Percentiles rank a stretch among this genome's conserved stretches.
phyloP scores from a whole-genome alignment of 2,797 vertebrate genomes.

The Monodelphis domestica region DNA sequence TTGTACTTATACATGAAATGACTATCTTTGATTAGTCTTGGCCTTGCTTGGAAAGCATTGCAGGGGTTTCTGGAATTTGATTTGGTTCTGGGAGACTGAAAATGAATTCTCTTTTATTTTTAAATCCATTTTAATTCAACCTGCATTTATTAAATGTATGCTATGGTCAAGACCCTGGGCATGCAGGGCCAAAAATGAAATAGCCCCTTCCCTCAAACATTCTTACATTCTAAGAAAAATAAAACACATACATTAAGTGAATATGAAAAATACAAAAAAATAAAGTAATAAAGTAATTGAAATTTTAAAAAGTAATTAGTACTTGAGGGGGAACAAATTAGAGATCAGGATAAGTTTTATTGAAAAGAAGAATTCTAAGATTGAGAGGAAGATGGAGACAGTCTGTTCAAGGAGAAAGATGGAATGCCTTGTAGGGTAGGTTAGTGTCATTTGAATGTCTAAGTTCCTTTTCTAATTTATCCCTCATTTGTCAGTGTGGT shows the following conservation, averaged over 20 bases:
- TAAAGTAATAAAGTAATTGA: too few species aligned
- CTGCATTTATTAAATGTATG: neutral
- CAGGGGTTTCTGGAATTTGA: conserved; percentile 72
- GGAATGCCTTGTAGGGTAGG: neutral
- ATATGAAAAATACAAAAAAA: neutral
- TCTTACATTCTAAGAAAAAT: neutral
- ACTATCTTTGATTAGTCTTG: conserved; percentile 82
- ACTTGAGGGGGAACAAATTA: neutral
- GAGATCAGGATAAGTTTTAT: neutral
- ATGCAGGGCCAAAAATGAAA: neutral
- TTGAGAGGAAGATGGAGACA: neutral
- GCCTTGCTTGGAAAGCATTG: conserved; percentile 73
- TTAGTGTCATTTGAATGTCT: neutral
- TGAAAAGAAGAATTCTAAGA: neutral
- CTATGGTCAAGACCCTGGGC: neutral
- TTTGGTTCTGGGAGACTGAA: conserved; percentile 59
- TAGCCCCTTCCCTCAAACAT: neutral
- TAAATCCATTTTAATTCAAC: neutral
- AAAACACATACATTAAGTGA: neutral
- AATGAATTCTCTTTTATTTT: conserved; percentile 57
- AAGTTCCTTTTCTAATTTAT: neutral
- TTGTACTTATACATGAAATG: conserved; percentile 75
- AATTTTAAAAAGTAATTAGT: neutral
- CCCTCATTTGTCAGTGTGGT: neutral
- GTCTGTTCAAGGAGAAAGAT: neutral